Conservation (phyloP, 2,888 invertebrate species). For the Noctua fimbriata region DNA sequence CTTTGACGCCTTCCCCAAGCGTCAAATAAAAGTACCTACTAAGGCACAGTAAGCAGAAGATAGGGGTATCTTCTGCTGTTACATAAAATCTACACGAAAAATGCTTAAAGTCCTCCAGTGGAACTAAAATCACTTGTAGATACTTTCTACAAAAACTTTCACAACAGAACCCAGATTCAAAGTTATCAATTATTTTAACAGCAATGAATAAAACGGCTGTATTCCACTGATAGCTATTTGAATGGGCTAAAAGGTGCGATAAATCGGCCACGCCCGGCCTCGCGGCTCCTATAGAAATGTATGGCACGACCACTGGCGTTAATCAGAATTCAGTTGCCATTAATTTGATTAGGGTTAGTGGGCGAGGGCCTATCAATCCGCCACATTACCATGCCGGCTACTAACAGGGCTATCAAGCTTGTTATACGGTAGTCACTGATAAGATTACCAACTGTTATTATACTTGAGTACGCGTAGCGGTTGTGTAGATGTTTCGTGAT, state of each 20-base stretch:
- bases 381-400: slow-evolving; percentile 86
- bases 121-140: background rate
- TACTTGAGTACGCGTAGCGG: slow-evolving; percentile 28
- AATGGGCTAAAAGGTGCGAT: slow-evolving; percentile 81
- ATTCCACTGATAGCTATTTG: slow-evolving; percentile 71
- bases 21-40: no score
- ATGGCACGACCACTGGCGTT: slow-evolving; percentile 82
- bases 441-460: slow-evolving; percentile 61
- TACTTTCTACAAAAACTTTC: slow-evolving; percentile 4
- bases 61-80: no score
- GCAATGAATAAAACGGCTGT: slow-evolving; percentile 64
- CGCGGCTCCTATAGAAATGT: slow-evolving; percentile 83
- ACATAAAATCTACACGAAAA: background rate
- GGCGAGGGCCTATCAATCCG: slow-evolving; percentile 89
- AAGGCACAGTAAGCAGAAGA: no score
- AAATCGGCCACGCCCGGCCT: slow-evolving; percentile 83
- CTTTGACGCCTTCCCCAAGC: no score
- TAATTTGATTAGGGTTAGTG: slow-evolving; percentile 91
- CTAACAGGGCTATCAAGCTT: slow-evolving; percentile 72
- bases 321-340: slow-evolving; percentile 89
- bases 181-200: slow-evolving; percentile 67
- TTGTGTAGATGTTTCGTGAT: slow-evolving; percentile 53
- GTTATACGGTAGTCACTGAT: slow-evolving; percentile 55
- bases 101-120: background rate
- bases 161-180: slow-evolving; percentile 46